These are phyloP conservation scores for Zaprionus africanus DNA, from an alignment of 1,140 invertebrate species.

Conservation along the genomic window DNA sequence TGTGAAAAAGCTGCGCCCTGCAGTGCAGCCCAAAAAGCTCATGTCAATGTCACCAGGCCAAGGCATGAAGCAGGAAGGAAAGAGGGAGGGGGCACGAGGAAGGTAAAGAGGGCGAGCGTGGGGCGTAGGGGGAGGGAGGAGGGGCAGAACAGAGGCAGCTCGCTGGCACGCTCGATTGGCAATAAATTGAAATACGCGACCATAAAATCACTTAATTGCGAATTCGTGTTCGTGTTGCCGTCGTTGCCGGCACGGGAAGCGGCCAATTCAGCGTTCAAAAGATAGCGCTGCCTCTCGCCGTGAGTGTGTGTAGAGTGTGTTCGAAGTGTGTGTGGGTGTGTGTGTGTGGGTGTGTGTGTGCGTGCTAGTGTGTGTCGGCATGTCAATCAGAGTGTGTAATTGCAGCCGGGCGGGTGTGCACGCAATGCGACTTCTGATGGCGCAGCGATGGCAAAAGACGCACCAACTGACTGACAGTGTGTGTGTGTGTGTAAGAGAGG, in stretches of 20 bases:
- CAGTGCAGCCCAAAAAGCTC: slow-evolving; percentile 20
- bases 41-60: slow-evolving; percentile 52
- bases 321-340: slow-evolving; percentile 2
- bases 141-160: slow-evolving; percentile 30
- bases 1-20: slow-evolving; percentile 60
- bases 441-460: slow-evolving; percentile 3
- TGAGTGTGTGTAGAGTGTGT: slow-evolving; percentile 5
- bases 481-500: neutral
- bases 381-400: slow-evolving; percentile 26
- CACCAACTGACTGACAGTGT: neutral
- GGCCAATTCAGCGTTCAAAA: slow-evolving; percentile 47
- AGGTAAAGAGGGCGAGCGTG: neutral
- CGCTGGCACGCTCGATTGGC: slow-evolving; percentile 67
- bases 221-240: slow-evolving; percentile 75
- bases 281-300: slow-evolving; percentile 16
- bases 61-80: neutral
- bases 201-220: slow-evolving; percentile 82
- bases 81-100: too few relatives aligned
- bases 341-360: slow-evolving; percentile 2
- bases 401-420: slow-evolving; percentile 33
- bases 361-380: slow-evolving; percentile 3
- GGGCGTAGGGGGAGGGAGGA: too few relatives aligned
- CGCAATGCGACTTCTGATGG: slow-evolving; percentile 5
- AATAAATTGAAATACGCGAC: slow-evolving; percentile 83
- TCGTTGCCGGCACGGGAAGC: slow-evolving; percentile 48